These are phyloP conservation scores for Dendrocincla fuliginosa DNA, from an alignment of 2,797 vertebrate genomes.

Conservation along the genomic window DNA sequence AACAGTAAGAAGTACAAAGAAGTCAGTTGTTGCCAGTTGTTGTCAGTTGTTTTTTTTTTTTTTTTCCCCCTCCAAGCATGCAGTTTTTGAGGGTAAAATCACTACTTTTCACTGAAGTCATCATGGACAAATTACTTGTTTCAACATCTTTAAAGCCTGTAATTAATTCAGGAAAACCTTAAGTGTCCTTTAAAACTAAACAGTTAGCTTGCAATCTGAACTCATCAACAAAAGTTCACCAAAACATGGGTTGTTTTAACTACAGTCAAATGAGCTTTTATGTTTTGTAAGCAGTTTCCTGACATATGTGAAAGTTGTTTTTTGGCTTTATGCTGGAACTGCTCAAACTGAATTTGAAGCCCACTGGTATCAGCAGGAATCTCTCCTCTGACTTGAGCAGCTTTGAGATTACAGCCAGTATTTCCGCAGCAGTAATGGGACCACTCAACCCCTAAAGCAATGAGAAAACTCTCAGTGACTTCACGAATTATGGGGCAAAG, in stretches of 20 bases:
- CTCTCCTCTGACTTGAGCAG: background rate
- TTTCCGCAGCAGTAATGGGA: background rate
- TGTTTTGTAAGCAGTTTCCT: background rate
- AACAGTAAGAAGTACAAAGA: background rate
- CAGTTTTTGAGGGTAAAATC: background rate
- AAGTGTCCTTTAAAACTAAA: background rate
- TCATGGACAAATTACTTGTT: background rate
- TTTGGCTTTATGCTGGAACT: background rate
- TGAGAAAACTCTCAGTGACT: background rate
- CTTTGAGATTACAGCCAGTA: background rate
- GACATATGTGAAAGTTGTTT: background rate
- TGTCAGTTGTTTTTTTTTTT: too few relatives aligned
- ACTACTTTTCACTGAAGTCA: background rate
- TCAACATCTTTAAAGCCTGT: accelerated
- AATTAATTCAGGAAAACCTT: background rate
- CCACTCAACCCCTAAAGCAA: background rate
- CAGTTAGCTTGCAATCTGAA: background rate
- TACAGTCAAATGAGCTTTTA: background rate
- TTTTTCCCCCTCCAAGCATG: background rate
- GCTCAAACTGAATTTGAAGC: background rate
- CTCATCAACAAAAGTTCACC: background rate
- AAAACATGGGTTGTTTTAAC: background rate
- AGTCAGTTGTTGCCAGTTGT: background rate
- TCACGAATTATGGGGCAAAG: accelerated
- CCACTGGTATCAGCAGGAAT: background rate